phyloP scores from a whole-genome alignment of 2,113 vertebrate species.

The Chaenocephalus aceratus region DNA sequence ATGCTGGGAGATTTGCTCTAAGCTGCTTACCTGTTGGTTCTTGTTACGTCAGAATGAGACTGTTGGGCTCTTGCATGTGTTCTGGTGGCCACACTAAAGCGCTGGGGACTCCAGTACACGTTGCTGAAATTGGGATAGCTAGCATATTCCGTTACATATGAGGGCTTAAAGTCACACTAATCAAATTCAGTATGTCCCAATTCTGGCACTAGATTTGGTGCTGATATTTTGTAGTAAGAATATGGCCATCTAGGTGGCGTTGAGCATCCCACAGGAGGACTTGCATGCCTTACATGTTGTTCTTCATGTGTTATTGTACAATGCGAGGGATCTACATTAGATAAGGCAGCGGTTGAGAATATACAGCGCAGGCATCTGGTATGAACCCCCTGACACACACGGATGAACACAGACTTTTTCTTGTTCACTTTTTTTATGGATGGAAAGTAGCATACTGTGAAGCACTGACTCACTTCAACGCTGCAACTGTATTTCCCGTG shows the following conservation, averaged over 20 bases:
- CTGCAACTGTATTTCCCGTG: conserved; percentile 22
- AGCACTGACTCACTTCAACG: conserved; percentile 8
- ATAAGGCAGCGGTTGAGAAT: background rate
- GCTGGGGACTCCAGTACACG: background rate
- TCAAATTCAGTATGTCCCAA: background rate
- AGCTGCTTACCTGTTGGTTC: conserved; percentile 79
- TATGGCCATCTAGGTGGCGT: background rate
- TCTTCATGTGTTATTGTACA: background rate
- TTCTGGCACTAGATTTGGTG: background rate
- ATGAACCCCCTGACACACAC: background rate
- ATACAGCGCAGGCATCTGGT: background rate
- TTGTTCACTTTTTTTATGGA: conserved; percentile 1
- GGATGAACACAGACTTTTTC: conserved; percentile 1
- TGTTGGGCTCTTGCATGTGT: conserved; percentile 39
- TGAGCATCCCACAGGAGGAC: background rate
- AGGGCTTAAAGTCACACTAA: background rate
- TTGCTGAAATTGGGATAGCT: background rate
- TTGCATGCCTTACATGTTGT: conserved; percentile 1
- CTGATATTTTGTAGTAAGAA: background rate
- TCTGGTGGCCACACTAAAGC: conserved; percentile 30
- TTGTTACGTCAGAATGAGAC: conserved; percentile 67
- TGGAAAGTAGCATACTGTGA: background rate
- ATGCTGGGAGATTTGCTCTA: conserved; percentile 76
- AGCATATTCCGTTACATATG: background rate
- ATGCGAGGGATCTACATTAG: background rate